These are phyloP conservation scores for Stictocephala bisonia DNA, from an alignment of 2,888 invertebrate species.

Conservation along the genomic window DNA sequence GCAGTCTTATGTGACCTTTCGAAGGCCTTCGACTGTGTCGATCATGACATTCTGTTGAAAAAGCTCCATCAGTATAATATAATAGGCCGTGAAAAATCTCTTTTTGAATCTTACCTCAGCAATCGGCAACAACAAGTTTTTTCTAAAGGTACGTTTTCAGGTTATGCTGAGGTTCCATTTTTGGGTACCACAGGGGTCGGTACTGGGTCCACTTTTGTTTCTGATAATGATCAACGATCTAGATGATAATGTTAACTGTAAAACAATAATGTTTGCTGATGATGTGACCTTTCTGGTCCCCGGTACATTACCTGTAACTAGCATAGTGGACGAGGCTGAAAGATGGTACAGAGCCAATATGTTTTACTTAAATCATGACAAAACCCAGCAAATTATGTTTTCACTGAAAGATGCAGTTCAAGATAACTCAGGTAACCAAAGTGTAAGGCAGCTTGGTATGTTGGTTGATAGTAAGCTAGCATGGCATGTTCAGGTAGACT, in stretches of 20 bases:
- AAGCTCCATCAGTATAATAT: background rate
- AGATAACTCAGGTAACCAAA: too few species aligned
- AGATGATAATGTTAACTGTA: too few species aligned
- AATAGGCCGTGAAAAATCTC: background rate
- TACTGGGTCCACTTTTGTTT: too few species aligned
- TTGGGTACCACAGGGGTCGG: slow-evolving; percentile 33
- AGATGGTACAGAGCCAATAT: background rate
- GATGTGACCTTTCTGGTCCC: too few species aligned
- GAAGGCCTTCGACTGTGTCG: slow-evolving; percentile 20
- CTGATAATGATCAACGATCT: too few species aligned
- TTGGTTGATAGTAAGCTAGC: background rate
- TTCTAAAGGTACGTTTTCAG: background rate
- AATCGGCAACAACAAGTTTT: slow-evolving; percentile 23
- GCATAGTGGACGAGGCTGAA: too few species aligned
- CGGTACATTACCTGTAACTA: too few species aligned
- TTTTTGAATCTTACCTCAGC: slow-evolving; percentile 27
- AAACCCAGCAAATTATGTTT: slow-evolving; percentile 1
- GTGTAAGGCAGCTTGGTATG: background rate
- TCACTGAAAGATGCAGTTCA: too few species aligned
- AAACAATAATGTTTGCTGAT: too few species aligned
- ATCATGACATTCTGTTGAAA: slow-evolving; percentile 18
- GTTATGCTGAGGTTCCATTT: background rate
- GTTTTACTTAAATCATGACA: background rate
- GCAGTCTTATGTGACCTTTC: background rate
- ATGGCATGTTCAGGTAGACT: slow-evolving; percentile 3